A percentile compares a stretch with the other conserved stretches of the same genome.
Conservation (phyloP, 2,113 vertebrate species). For the Chamaea fasciata region DNA sequence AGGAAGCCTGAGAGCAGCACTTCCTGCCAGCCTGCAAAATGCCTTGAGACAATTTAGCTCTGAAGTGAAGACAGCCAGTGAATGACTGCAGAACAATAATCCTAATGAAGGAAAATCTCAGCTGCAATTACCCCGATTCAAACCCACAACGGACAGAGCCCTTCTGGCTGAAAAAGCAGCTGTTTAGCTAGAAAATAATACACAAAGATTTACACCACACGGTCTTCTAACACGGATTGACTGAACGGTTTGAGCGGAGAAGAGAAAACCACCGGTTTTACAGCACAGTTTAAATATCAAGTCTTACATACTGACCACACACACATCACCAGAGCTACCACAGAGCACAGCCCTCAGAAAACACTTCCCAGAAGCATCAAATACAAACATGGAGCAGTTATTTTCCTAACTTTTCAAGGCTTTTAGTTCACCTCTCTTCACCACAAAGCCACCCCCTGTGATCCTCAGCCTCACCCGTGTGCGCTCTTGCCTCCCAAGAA, state of each 20-base stretch:
- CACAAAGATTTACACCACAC: rapidly evolving
- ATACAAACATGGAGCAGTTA: background rate
- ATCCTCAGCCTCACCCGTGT: background rate
- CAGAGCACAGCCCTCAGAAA: background rate
- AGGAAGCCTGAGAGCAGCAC: background rate
- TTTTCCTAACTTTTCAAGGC: background rate
- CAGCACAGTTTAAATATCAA: background rate
- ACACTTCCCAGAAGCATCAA: background rate
- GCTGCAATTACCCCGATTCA: background rate
- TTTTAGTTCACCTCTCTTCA: background rate
- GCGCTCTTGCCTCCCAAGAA: background rate
- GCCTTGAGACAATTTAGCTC: background rate
- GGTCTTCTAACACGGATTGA: background rate
- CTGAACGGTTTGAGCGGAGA: background rate
- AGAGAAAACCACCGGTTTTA: rapidly evolving
- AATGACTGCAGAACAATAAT: background rate
- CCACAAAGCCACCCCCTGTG: background rate
- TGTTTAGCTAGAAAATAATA: background rate
- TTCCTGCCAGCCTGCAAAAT: background rate
- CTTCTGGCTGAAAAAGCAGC: background rate
- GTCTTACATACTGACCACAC: rapidly evolving
- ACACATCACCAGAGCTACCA: background rate
- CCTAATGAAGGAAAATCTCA: background rate
- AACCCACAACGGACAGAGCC: background rate
- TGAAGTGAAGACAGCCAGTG: background rate